Base-by-base conservation (phyloP, 2,113 vertebrate species). In the Proterorhinus semilunaris region DNA sequence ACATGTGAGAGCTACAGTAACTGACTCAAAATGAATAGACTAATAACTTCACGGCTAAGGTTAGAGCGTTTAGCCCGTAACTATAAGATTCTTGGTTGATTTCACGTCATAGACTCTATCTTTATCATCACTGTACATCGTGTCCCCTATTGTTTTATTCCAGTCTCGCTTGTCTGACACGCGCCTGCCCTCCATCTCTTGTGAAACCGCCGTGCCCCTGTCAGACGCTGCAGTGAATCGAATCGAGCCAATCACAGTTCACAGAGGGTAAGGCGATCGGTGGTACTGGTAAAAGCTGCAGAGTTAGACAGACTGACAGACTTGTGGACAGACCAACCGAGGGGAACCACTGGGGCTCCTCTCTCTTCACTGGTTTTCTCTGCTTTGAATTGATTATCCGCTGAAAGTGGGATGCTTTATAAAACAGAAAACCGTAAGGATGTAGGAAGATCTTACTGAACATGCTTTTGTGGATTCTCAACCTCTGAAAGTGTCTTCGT, bases 181-280 rank as follows among this genome's bases (percentile, higher is more conserved):
- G 42, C 21, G 15, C 49, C 1, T 73, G 16, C 65, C 21, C 51
- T 80, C 70, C 75, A 76, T 80, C 84, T 69, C 64, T 69, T 46
- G 47, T 64, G 69, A 62, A 62, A 75, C 62, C 55, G 58, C 74
- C 71, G 11, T 5, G 53, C 75, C 66, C 57, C 67, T 79, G 71
- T 79, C 73, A 78, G 53, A 51, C 10, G 70, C 62, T 53, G 55
- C 81, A 78, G 66, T 70, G 74, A 78, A 72, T 79, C 59, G 16
- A 47, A 81, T 74, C 68, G 9, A 64, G 65, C 74, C 83, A 68
- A 74, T 83, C 78, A 78, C 78, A 76, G 82, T 78, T 78, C 66
- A 52, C 64, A 15, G 53, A 15, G 53, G 70, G 42, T 58, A 55
- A 74, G 69, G 70, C 8, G 7, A 47, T 57, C 66, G 77, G 55